phyloP scores from a whole-genome alignment of 2,113 vertebrate species.

The Hylia prasina region DNA sequence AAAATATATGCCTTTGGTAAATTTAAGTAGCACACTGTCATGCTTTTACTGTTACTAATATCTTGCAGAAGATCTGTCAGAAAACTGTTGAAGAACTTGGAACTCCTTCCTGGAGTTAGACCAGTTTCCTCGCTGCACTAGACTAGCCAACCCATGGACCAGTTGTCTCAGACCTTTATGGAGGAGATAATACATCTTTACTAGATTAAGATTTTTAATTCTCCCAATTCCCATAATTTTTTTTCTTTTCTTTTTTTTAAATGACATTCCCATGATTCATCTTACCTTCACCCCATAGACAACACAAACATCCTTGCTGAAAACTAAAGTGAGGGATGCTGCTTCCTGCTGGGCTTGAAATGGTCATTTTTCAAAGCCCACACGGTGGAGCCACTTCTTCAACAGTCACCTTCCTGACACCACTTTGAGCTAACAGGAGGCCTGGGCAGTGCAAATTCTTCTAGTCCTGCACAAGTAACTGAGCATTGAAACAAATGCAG shows the following conservation, averaged over 20 bases:
- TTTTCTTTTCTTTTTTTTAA: not conserved
- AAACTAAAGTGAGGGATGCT: not conserved
- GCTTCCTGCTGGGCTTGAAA: not conserved
- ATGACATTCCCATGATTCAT: not conserved
- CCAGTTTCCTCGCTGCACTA: not conserved
- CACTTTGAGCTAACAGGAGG: not conserved
- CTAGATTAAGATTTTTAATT: not conserved
- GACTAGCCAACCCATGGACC: not conserved
- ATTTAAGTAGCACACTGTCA: not conserved
- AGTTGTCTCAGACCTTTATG: not conserved
- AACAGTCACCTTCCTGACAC: not conserved
- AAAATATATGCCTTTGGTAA: not conserved
- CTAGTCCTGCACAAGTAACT: not conserved
- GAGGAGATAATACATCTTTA: not conserved
- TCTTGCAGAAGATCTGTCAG: not conserved
- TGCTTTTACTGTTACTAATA: not conserved
- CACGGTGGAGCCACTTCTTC: slow-evolving; percentile 40
- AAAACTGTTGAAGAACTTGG: not conserved
- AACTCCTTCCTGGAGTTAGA: not conserved
- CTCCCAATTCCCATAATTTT: not conserved
- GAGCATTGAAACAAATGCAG: not conserved
- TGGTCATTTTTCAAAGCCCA: not conserved
- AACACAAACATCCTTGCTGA: not conserved
- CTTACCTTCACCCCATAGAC: not conserved
- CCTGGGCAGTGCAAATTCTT: not conserved